Evolutionary conservation across 2,888 invertebrate genomes (phyloP).

Genomic region (Antheraea assamensis): DNA sequence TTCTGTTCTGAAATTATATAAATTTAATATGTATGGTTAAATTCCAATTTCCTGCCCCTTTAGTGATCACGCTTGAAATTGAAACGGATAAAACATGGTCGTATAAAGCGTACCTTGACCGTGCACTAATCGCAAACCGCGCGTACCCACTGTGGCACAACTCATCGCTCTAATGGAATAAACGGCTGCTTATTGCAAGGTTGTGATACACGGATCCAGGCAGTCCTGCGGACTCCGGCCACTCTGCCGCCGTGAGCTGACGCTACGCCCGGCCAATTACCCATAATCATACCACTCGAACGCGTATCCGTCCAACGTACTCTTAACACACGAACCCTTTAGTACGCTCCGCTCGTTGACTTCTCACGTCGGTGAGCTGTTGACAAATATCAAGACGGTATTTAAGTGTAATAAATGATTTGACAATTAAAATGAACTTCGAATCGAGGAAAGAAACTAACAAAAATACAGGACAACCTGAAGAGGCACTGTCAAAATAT

Average conservation of each 20-base stretch:
- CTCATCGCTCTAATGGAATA: constrained; percentile 77
- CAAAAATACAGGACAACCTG: constrained; percentile 19
- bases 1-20: not conserved
- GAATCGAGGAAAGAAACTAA: constrained; percentile 11
- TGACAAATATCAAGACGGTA: constrained; percentile 24
- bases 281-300: constrained; percentile 76
- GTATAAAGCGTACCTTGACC: constrained; percentile 71
- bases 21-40: not conserved
- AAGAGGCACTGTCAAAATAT: constrained; percentile 10
- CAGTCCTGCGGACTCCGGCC: constrained; percentile 63
- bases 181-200: constrained; percentile 77
- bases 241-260: constrained; percentile 59
- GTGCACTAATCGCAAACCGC: constrained; percentile 64
- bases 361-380: constrained; percentile 47
- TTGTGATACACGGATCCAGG: constrained; percentile 67
- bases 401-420: constrained; percentile 24
- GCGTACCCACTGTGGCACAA: constrained; percentile 68
- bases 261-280: constrained; percentile 71
- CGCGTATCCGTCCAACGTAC: constrained; percentile 76
- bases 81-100: constrained; percentile 24
- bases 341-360: constrained; percentile 59
- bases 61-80: constrained; percentile 9
- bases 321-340: constrained; percentile 73
- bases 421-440: constrained; percentile 25
- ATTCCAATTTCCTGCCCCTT: not conserved